These are phyloP conservation scores for Catonia carolina DNA, from an alignment of 2,888 invertebrate genomes.

Conservation along the genomic window DNA sequence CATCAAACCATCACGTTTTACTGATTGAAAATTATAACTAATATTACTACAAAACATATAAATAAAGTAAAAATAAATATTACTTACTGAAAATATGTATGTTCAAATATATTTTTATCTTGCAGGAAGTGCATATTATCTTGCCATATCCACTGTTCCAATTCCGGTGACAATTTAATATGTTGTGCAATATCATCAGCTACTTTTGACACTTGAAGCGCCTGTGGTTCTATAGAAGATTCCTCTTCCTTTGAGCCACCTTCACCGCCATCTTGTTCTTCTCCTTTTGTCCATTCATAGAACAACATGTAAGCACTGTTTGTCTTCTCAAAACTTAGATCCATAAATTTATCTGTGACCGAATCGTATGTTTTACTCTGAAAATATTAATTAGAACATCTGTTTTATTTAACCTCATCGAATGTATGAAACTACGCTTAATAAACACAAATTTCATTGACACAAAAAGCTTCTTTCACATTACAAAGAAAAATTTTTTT, in stretches of 20 bases:
- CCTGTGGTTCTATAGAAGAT: constrained; percentile 29
- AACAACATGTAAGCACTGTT: constrained; percentile 97
- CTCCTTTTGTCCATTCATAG: constrained; percentile 62
- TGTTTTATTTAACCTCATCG: too few species aligned
- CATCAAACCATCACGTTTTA: too few species aligned
- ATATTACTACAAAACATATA: too few species aligned
- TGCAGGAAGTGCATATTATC: constrained; percentile 93
- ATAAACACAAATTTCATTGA: too few species aligned
- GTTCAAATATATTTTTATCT: constrained; percentile 93
- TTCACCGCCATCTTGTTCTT: constrained; percentile 31
- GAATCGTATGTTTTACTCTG: constrained; percentile 95
- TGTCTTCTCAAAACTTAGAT: constrained; percentile 95
- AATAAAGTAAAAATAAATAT: too few species aligned
- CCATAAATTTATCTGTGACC: constrained; percentile 94
- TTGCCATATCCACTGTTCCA: constrained; percentile 95
- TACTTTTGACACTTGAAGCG: too few species aligned
- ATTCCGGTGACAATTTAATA: constrained; percentile 66
- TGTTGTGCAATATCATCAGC: constrained; percentile 28
- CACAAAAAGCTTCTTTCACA: too few species aligned
- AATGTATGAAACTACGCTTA: too few species aligned
- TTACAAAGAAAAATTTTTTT: too few species aligned
- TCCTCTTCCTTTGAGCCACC: constrained; percentile 41
- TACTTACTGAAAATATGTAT: constrained; percentile 85
- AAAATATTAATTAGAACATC: constrained; percentile 32
- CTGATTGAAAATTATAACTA: too few species aligned